Evolutionary conservation across 2,797 vertebrate genomes (phyloP), one percentile per base, ranked within the genome.

Genomic region (Sebastes matsubarae): DNA sequence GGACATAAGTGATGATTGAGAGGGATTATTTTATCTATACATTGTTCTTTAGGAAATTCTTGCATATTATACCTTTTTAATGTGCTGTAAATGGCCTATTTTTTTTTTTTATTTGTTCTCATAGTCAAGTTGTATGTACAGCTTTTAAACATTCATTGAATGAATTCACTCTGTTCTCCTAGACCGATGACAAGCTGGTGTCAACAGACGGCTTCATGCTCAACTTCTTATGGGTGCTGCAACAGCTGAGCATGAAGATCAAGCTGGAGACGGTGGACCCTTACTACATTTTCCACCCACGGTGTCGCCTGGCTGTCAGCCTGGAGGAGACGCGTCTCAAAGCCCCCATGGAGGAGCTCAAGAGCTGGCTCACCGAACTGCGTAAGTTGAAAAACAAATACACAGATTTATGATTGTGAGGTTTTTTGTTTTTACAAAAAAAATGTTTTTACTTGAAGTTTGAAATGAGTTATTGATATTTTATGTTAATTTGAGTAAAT

Each of bases 121-220:
- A 72, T 65, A 27, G 34, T 52, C 2, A 12, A 1, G 7, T 55
- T 58, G 11, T 24, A 12, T 42, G 10, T n/a, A 25, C 67, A 74
- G 8, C n/a, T 59, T 71, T 64, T 72, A 12, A 50, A 46, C 5
- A 63, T 38, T n/a, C 13, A n/a, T 50, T 71, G 12, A 59, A 79
- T 63, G 74, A 5, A 79, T 30, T 75, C 20, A 5, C 8, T 64
- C 10, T 58, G 72, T 57, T 82, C 29, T 78, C 73, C 14, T 92
- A 99, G 99, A 97, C 99, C 3, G 98, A 99, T 5, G 99, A 99
- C 87, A 97, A 99, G 70, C 93, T 99, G 91, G 98, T 99, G 67
- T 99, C 98, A 4, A 98, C 98, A 9, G 99, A 99, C 1, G 99
- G 98, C 84, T 99, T 99, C 89, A 99, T 99, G 98, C 96, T 99